Conservation (phyloP, 2,888 invertebrate genomes). For the Pantelozetes paolii region DNA sequence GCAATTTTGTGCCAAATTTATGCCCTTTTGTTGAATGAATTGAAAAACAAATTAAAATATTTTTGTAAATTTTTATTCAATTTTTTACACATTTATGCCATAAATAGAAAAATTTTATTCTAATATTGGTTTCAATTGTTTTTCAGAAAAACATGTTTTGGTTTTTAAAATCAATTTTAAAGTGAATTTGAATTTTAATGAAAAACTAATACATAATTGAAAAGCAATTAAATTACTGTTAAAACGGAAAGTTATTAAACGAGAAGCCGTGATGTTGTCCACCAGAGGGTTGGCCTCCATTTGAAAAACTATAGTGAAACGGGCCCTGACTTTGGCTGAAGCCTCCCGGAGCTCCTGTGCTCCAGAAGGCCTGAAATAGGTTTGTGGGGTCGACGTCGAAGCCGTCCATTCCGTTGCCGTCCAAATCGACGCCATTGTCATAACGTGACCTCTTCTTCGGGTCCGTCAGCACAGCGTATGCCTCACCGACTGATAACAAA, state of each 20-base stretch:
- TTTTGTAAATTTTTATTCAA: no score
- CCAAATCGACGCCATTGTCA: conserved; percentile 84
- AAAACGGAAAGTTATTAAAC: conserved; percentile 27
- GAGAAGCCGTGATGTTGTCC: conserved; percentile 1
- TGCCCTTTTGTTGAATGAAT: no score
- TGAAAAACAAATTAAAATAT: no score
- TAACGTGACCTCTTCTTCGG: conserved; percentile 81
- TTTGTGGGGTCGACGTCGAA: conserved; percentile 37
- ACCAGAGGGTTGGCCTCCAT: background rate
- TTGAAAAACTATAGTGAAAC: background rate
- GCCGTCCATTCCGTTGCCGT: conserved; percentile 58
- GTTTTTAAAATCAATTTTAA: no score
- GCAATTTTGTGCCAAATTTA: no score
- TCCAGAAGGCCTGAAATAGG: conserved; percentile 39
- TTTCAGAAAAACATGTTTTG: no score
- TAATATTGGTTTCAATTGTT: no score
- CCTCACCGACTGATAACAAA: conserved; percentile 68
- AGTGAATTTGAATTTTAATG: no score
- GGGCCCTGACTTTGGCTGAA: conserved; percentile 17
- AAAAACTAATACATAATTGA: no score
- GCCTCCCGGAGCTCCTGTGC: background rate
- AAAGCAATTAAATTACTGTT: background rate
- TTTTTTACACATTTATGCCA: no score
- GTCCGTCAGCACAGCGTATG: conserved; percentile 85
- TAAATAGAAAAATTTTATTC: no score